phyloP scores from a whole-genome alignment of 2,113 vertebrate species.

The Elephas maximus region DNA sequence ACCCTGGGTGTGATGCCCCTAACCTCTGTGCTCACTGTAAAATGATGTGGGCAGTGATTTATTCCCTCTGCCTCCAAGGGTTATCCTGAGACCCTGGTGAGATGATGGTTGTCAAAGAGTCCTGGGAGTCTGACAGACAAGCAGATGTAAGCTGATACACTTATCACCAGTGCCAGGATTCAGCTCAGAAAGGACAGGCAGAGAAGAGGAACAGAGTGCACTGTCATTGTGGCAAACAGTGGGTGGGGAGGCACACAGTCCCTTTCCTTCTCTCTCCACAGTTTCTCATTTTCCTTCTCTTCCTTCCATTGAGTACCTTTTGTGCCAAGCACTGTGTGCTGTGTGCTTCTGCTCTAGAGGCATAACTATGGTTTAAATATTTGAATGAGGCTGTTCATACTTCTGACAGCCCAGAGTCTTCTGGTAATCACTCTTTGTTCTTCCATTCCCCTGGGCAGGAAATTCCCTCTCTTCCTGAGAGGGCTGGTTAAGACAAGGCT shows the following conservation, averaged over 20 bases:
- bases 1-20: neutral
- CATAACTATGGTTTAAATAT: neutral
- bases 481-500: neutral
- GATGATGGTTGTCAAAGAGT: neutral
- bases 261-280: neutral
- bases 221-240: accelerated
- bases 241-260: neutral
- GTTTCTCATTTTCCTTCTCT: neutral
- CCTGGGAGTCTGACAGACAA: neutral
- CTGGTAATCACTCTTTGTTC: neutral
- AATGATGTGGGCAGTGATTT: accelerated
- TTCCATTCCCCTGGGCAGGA: neutral
- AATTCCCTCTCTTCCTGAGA: neutral
- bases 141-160: neutral
- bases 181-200: neutral
- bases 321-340: neutral
- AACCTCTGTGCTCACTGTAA: neutral
- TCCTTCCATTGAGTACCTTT: neutral
- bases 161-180: accelerated
- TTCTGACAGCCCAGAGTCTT: neutral
- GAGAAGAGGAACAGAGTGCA: neutral
- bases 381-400: neutral
- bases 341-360: neutral
- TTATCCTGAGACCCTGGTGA: neutral
- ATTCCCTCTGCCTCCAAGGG: neutral